Evolutionary conservation across 2,113 vertebrate genomes (phyloP), one percentile per base, ranked within the genome.

Genomic region (Oenanthe oenanthe): DNA sequence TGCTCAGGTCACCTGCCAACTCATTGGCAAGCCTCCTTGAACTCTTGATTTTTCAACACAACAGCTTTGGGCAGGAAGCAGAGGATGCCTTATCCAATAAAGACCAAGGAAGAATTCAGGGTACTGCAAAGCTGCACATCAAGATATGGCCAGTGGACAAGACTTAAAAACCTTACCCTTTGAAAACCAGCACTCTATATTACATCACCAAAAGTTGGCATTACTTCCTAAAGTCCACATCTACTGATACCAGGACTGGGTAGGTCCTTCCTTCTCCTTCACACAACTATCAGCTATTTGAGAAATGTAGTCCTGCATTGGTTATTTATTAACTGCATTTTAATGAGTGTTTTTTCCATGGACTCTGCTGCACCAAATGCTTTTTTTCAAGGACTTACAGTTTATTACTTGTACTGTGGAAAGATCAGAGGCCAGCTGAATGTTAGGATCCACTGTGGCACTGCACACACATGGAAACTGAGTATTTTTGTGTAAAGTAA

Each of bases 1-100:
- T 76, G 20, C 32, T 94, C 58, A 82, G 89, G 89, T 96, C 88
- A 95, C 77, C 81, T 62, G 78, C 50, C 87, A 94, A 72, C 21
- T 66, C 5, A 0, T 26, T 73, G 74, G 91, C 2, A 11, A 85
- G 58, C 36, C 76, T 91, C 92, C 80, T 91, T 89, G 57, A 95
- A 91, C 89, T 73, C 87, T 62, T 93, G 50, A 73, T 94, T 94
- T 95, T 89, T 76, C 70, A 92, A 45, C 60, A 43, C 50, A 81
- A 63, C n/a, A 75, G 70, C 74, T 95, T 57, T 82, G 67, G 29
- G 36, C 63, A 78, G 66, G 70, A 91, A 94, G 77, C 9, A 78
- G 58, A 94, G 15, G 42, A 79, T 70, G n/a, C 42, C 36, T 93
- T 85, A 82, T 62, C 80, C 77, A 88, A 73, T 76, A 94, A 87